Conservation (phyloP, 2,888 invertebrate genomes). For the Oscheius sp. region DNA sequence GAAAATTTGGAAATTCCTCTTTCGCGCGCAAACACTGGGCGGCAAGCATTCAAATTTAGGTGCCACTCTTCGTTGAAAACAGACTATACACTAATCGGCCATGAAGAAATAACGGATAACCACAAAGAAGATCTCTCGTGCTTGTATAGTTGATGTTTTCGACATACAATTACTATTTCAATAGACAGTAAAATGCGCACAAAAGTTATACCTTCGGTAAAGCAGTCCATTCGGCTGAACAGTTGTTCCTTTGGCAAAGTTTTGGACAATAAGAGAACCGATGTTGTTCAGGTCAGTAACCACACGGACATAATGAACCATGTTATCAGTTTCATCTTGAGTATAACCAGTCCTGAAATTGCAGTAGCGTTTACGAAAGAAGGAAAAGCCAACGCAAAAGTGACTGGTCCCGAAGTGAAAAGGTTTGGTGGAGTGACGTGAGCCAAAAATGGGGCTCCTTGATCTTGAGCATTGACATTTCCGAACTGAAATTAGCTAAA, state of each 20-base stretch:
- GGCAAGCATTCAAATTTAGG: no score
- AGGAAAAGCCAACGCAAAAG: constrained; percentile 8
- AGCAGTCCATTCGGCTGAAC: constrained; percentile 31
- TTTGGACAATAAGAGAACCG: constrained; percentile 19
- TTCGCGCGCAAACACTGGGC: no score
- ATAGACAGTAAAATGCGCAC: no score
- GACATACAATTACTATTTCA: no score
- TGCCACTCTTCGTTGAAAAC: no score
- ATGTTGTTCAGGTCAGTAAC: constrained; percentile 29
- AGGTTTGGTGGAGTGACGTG: constrained; percentile 25
- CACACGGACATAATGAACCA: constrained; percentile 25
- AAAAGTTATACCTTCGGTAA: constrained; percentile 19
- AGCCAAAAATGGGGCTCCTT: constrained; percentile 34
- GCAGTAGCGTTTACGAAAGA: not conserved
- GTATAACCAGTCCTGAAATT: constrained; percentile 12
- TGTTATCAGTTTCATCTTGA: constrained; percentile 13
- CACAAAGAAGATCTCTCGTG: no score
- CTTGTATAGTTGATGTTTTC: no score
- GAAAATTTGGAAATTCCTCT: no score
- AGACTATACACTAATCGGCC: no score
- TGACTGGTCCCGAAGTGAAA: constrained; percentile 15
- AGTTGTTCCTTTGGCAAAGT: not conserved
- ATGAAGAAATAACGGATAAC: no score
- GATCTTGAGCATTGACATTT: constrained; percentile 17
- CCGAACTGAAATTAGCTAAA: constrained; percentile 27